phyloP scores from a whole-genome alignment of 2,888 invertebrate genomes.

The Dolichomitus sp. region DNA sequence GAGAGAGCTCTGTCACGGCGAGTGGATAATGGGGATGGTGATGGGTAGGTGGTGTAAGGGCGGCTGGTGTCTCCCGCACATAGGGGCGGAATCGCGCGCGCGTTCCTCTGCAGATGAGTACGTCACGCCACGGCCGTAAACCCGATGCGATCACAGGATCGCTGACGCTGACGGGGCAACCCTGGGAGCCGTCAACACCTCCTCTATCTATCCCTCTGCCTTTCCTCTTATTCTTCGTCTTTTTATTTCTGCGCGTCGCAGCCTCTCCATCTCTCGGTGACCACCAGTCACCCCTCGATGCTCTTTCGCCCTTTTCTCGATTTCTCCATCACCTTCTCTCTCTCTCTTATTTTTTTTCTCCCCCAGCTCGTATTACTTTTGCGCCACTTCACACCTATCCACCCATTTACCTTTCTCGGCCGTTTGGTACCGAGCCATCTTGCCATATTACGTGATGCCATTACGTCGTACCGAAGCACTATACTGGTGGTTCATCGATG shows the following conservation, averaged over 20 bases:
- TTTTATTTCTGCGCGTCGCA: constrained; percentile 56
- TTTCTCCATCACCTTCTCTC: background rate
- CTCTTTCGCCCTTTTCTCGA: background rate
- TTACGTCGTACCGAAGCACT: constrained; percentile 49
- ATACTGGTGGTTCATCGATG: constrained; percentile 47
- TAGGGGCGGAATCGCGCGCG: constrained; percentile 42
- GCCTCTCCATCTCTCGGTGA: constrained; percentile 59
- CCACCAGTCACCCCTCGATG: constrained; percentile 47
- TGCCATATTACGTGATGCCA: constrained; percentile 61
- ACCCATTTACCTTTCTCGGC: constrained; percentile 41
- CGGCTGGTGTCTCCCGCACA: constrained; percentile 43
- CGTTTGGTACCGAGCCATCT: constrained; percentile 47
- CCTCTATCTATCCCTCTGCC: constrained; percentile 72
- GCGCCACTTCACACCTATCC: constrained; percentile 46
- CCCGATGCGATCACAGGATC: constrained; percentile 83
- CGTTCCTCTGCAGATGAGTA: constrained; percentile 79
- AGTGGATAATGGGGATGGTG: constrained; percentile 85
- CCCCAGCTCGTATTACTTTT: constrained; percentile 28
- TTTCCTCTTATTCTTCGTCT: constrained; percentile 71
- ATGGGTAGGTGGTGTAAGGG: constrained; percentile 75
- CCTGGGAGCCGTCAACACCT: constrained; percentile 85
- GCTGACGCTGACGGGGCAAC: constrained; percentile 84
- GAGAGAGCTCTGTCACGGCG: constrained; percentile 84
- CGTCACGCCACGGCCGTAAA: constrained; percentile 85
- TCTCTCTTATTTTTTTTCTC: constrained; percentile 1